phyloP scores from a whole-genome alignment of 2,888 invertebrate genomes.

The Linnaemya vulpina region DNA sequence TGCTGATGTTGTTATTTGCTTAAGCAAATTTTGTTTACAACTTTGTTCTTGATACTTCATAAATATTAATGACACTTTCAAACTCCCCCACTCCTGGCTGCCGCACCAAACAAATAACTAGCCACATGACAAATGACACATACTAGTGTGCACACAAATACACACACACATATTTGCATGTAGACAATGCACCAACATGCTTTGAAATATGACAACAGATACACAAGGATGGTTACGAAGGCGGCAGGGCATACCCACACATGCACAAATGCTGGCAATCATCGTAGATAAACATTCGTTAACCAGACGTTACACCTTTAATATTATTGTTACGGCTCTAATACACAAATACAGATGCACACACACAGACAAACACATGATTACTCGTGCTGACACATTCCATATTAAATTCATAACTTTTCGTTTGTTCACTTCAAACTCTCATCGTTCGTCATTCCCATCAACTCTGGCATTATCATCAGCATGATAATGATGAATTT shows the following conservation, averaged over 20 bases:
- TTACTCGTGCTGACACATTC: background rate
- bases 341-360: background rate
- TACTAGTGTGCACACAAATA: background rate
- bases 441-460: slow-evolving; percentile 45
- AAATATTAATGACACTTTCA: slow-evolving; percentile 70
- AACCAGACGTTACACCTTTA: slow-evolving; percentile 55
- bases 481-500: slow-evolving; percentile 41
- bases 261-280: background rate
- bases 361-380: background rate
- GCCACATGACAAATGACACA: slow-evolving; percentile 56
- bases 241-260: background rate
- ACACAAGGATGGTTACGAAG: background rate
- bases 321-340: slow-evolving; percentile 44
- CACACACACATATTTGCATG: background rate
- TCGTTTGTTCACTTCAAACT: slow-evolving; percentile 24
- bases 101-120: slow-evolving; percentile 46
- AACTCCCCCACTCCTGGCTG: slow-evolving; percentile 22
- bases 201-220: too few relatives aligned
- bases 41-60: slow-evolving; percentile 68
- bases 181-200: too few relatives aligned
- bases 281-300: slow-evolving; percentile 31
- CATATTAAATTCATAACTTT: slow-evolving; percentile 48
- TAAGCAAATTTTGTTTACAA: slow-evolving; percentile 65
- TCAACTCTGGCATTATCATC: slow-evolving; percentile 39
- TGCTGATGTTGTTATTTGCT: slow-evolving; percentile 52